Conservation (phyloP, 2,113 vertebrate genomes). For the Cettia cetti region DNA sequence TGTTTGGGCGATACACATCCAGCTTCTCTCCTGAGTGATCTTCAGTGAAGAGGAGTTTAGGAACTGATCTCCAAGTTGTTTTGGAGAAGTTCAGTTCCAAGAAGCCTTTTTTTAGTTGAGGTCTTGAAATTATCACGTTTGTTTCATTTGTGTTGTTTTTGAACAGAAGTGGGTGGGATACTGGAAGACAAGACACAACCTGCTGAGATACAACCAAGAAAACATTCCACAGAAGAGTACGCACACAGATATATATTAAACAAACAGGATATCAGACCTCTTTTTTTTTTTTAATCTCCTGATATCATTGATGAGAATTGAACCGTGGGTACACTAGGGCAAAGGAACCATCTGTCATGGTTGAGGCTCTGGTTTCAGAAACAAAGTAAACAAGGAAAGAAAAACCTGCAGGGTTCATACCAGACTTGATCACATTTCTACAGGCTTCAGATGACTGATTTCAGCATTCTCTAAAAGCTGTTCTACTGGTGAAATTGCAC, state of each 20-base stretch:
- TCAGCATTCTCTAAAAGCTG: neutral
- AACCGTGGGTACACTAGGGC: neutral
- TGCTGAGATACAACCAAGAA: neutral
- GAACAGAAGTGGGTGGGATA: neutral
- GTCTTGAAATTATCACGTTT: neutral
- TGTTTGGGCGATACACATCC: neutral
- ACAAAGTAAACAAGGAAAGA: neutral
- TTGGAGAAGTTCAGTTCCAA: neutral
- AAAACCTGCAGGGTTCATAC: neutral
- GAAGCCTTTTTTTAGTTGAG: neutral
- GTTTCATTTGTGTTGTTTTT: neutral
- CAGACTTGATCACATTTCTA: neutral
- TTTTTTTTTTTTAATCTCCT: neutral
- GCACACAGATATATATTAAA: neutral
- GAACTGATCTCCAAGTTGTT: neutral
- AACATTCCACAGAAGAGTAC: neutral
- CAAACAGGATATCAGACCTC: neutral
- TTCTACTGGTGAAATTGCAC: neutral
- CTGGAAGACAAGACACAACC: neutral
- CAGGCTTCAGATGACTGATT: neutral
- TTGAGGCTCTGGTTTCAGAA: neutral
- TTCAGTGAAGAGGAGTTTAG: neutral
- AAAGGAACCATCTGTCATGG: neutral
- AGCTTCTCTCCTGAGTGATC: neutral
- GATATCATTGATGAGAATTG: neutral